These are phyloP conservation scores for Folsomia candida DNA, from an alignment of 2,888 invertebrate genomes.

Conservation along the genomic window DNA sequence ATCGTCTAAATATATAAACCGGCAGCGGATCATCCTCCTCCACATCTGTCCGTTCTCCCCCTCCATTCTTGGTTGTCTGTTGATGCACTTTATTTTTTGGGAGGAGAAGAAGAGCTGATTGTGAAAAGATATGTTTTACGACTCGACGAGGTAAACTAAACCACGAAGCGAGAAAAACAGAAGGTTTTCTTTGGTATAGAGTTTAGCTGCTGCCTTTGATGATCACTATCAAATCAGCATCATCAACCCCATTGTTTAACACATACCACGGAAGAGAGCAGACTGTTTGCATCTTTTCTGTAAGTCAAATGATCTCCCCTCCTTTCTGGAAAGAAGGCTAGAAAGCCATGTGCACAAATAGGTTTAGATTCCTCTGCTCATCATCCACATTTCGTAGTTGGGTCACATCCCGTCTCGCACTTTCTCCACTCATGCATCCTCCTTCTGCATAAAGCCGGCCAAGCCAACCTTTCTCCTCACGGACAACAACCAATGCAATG, in stretches of 20 bases:
- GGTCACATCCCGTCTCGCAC: not conserved
- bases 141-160: not conserved
- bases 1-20: too few species aligned
- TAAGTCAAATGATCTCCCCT: not conserved
- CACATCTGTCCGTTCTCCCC: too few species aligned
- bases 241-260: not conserved
- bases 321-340: too few species aligned
- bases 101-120: not conserved
- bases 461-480: too few species aligned
- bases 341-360: too few species aligned
- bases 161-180: not conserved
- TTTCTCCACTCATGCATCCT: too few species aligned
- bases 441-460: too few species aligned
- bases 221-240: conserved; percentile 4
- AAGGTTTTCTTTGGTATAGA: not conserved
- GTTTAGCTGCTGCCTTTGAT: conserved; percentile 6
- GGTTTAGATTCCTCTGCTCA: too few species aligned
- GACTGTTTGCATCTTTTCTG: not conserved
- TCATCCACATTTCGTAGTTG: not conserved
- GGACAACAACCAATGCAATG: too few species aligned
- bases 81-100: too few species aligned
- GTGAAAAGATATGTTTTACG: not conserved
- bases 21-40: too few species aligned
- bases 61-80: too few species aligned
- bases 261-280: not conserved